Evolutionary conservation across 37 sponge, comb jelly and placozoan genomes (phyloP), one percentile per base, ranked within the genome.

Genomic region (Corticium candelabrum): DNA sequence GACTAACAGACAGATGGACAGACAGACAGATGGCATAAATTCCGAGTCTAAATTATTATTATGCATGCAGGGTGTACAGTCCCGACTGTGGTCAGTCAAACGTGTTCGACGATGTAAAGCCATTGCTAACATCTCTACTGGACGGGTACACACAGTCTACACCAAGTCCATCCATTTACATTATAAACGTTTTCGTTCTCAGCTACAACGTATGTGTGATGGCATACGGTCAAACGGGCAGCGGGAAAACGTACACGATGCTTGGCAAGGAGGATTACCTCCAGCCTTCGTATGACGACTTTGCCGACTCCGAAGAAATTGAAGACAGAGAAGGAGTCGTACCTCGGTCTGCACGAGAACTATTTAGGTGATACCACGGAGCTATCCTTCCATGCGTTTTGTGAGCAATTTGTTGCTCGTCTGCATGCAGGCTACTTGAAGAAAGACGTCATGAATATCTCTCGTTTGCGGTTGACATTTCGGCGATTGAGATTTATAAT

Each of bases 221-320:
- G 89, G 89, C 89, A 2, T 88, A 88, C 67, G 89, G 89, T 21
- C 89, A 88, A 70, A 88, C 89, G 3, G 89, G 89, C 1, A 78
- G 80, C 30, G 89, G 89, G 3, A 88, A 88, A 79, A 85, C 89
- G 1, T 77, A 88, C 82, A 88, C 86, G 31, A 88, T 88, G 89
- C 69, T 88, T 37, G 89, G 88, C 27, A 39, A 72, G 67, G 83
- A 76, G 21, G 74, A 3, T 3, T 40, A 67, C 2, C 67, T 73
- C 67, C 36, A n/a, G 11, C 35, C 62, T 50, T 50, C 11, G 15
- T 50, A 50, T 50, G 62, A 21, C 62, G 62, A 50, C 11, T 11
- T 27, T 50, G 11, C 62, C 15, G n/a, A n/a, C n/a, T 50, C 62
- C 21, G 15, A 11, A 21, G 62, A 27, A 50, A 50, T 21, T 11